phyloP scores from a whole-genome alignment of 2,888 invertebrate species.

The Parasteatoda lunata region DNA sequence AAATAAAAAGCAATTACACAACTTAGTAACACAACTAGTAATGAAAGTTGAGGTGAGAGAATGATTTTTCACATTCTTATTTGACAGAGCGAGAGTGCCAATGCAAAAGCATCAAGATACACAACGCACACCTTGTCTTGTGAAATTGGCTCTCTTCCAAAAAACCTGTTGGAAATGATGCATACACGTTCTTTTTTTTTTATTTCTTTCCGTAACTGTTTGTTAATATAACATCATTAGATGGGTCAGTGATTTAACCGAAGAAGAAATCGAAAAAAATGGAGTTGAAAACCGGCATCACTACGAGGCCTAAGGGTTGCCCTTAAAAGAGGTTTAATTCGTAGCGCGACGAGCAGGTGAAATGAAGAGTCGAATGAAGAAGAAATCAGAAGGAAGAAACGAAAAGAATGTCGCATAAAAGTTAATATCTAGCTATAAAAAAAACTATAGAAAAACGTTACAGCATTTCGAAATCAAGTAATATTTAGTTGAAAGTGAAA shows the following conservation, averaged over 20 bases:
- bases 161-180: slow-evolving; percentile 47
- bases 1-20: not conserved
- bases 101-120: not conserved
- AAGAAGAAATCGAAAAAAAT: slow-evolving; percentile 15
- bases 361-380: too few species aligned
- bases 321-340: too few species aligned
- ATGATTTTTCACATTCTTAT: not conserved
- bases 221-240: slow-evolving; percentile 49
- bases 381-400: too few species aligned
- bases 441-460: too few species aligned
- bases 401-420: too few species aligned
- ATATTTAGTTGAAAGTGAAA: too few species aligned
- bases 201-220: slow-evolving; percentile 28
- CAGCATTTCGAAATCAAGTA: too few species aligned
- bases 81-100: not conserved
- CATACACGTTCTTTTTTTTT: not conserved
- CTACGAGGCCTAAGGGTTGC: too few species aligned
- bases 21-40: not conserved
- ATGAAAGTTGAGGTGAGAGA: not conserved
- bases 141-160: slow-evolving; percentile 40
- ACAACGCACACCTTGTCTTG: slow-evolving; percentile 13
- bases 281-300: not conserved
- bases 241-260: slow-evolving; percentile 42
- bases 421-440: too few species aligned
- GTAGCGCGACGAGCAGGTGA: too few species aligned